phyloP scores from a whole-genome alignment of 1,140 invertebrate genomes.

The Lycorma delicatula region DNA sequence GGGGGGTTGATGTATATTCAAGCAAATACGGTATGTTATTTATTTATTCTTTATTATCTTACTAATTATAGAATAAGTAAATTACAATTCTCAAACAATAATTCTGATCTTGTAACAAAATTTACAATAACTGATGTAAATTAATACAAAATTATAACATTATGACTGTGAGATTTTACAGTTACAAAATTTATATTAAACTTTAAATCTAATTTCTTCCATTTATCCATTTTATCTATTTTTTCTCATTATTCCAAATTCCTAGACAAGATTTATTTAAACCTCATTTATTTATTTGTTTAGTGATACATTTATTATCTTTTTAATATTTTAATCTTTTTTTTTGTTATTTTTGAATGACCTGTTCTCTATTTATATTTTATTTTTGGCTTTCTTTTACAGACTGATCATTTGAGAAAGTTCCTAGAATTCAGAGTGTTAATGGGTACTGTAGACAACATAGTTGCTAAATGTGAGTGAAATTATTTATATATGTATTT shows the following conservation, averaged over 20 bases:
- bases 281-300: background rate
- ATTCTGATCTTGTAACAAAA: no score
- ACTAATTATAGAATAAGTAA: no score
- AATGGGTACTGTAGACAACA: slow-evolving; percentile 93
- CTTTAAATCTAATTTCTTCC: slow-evolving; percentile 3
- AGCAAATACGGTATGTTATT: no score
- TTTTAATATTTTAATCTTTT: background rate
- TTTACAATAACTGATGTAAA: no score
- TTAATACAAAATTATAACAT: background rate
- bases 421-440: slow-evolving; percentile 86
- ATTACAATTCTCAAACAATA: no score
- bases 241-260: no score
- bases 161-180: background rate
- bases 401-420: slow-evolving; percentile 70
- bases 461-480: slow-evolving; percentile 88
- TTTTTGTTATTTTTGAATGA: slow-evolving; percentile 4
- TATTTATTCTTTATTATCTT: no score
- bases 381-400: slow-evolving; percentile 26
- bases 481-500: slow-evolving; percentile 11
- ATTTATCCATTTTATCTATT: background rate
- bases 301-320: background rate
- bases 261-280: background rate
- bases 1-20: no score
- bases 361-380: slow-evolving; percentile 8
- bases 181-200: slow-evolving; percentile 7